A percentile compares a stretch with the other conserved stretches of the same genome.
Evolutionary conservation across 2,797 vertebrate genomes (phyloP).

Genomic region (Cossypha caffra): DNA sequence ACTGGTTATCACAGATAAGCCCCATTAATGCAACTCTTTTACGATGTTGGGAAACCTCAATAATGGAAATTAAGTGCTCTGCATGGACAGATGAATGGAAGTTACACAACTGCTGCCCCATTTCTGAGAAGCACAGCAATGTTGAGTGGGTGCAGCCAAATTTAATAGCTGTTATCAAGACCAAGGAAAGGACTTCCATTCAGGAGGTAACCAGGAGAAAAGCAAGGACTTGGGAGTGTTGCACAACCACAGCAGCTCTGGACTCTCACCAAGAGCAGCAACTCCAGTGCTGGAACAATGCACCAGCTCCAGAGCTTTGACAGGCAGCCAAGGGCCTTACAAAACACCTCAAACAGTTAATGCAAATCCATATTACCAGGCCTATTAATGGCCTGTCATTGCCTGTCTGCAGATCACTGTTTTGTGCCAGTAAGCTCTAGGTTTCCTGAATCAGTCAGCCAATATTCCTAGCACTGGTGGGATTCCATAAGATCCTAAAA

Average conservation of each 20-base stretch:
- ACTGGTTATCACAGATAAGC: slow-evolving; percentile 60
- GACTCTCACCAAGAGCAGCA: slow-evolving; percentile 39
- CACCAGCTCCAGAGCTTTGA: slow-evolving; percentile 12
- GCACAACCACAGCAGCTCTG: slow-evolving; percentile 32
- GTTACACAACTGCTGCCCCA: background rate
- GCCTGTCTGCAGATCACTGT: slow-evolving; percentile 22
- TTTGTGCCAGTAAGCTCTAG: background rate
- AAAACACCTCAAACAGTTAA: slow-evolving; percentile 40
- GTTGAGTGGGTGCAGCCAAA: background rate
- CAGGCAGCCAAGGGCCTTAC: background rate
- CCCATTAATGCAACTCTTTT: slow-evolving; percentile 25
- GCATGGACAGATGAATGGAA: slow-evolving; percentile 33
- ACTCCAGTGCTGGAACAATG: slow-evolving; percentile 6
- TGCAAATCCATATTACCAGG: slow-evolving; percentile 18
- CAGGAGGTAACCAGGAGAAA: background rate
- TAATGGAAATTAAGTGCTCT: slow-evolving; percentile 33
- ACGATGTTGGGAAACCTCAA: slow-evolving; percentile 45
- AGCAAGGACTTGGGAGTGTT: background rate
- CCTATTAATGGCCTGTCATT: slow-evolving; percentile 53
- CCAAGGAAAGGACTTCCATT: slow-evolving; percentile 25
- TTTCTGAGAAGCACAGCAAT: background rate
- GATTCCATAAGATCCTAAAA: background rate
- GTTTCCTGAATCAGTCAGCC: background rate
- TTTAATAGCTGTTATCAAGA: slow-evolving; percentile 43
- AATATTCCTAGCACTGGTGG: background rate